Evolutionary conservation across 2,113 vertebrate genomes (phyloP).

Genomic region (Notothenia rossii): DNA sequence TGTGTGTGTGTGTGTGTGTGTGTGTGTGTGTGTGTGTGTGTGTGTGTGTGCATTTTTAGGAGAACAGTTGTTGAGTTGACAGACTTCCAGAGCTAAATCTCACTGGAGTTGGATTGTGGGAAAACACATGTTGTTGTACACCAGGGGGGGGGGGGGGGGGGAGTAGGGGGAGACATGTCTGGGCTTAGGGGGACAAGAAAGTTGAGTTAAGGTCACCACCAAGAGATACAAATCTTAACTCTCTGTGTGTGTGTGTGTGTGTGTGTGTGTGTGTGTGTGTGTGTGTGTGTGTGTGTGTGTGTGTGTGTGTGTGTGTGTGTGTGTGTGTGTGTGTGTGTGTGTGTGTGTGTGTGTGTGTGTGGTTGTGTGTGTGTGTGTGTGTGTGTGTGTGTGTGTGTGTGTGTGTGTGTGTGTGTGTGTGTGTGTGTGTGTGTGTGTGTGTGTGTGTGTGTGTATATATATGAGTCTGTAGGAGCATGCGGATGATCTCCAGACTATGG

Average conservation of each 20-base stretch:
- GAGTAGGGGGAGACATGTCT: background rate
- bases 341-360: too few species aligned
- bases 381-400: too few species aligned
- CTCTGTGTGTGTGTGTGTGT: background rate
- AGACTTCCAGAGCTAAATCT: conserved; percentile 32
- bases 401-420: too few species aligned
- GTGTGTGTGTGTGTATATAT: too few species aligned
- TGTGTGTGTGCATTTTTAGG: conserved; percentile 9
- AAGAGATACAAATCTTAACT: conserved; percentile 27
- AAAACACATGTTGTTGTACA: conserved; percentile 71
- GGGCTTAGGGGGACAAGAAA: conserved; percentile 36
- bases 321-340: too few species aligned
- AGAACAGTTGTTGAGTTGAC: conserved; percentile 47
- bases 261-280: background rate
- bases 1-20: too few species aligned
- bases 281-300: too few species aligned
- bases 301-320: too few species aligned
- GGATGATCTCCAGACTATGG: too few species aligned
- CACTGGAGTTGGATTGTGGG: conserved; percentile 63
- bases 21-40: too few species aligned
- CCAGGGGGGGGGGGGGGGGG: background rate
- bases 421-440: too few species aligned
- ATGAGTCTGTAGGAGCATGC: too few species aligned
- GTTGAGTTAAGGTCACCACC: conserved; percentile 46
- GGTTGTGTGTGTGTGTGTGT: background rate